Conservation (phyloP, 2,888 invertebrate genomes). For the Sarcophaga subvicina region DNA sequence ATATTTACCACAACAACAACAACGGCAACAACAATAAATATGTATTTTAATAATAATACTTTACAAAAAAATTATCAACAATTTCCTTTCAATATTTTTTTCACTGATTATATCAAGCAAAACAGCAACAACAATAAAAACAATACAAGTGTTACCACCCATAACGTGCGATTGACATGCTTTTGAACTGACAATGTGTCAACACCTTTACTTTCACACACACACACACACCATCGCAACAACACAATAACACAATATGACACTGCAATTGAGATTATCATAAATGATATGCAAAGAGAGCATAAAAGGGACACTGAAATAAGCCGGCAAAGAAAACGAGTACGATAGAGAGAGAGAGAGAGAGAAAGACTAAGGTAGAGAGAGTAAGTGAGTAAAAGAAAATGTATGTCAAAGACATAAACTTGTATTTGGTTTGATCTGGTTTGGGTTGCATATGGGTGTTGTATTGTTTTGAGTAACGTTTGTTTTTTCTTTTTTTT, state of each 20-base stretch:
- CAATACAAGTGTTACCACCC: constrained; percentile 57
- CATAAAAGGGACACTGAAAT: no score
- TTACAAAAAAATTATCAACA: neutral
- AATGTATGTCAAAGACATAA: constrained; percentile 46
- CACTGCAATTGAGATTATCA: no score
- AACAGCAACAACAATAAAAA: neutral
- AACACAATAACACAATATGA: neutral
- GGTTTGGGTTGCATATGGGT: neutral
- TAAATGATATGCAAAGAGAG: no score
- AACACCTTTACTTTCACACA: constrained; percentile 58
- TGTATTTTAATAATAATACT: neutral
- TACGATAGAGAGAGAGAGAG: neutral
- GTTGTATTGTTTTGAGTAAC: neutral
- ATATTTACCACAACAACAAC: no score
- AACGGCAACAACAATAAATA: neutral
- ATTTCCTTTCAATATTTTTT: constrained; percentile 16
- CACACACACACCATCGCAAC: neutral
- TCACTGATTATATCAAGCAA: neutral
- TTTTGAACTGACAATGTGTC: constrained; percentile 59
- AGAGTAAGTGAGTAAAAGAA: neutral
- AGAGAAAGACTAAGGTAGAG: neutral
- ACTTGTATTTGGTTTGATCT: neutral
- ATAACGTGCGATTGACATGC: constrained; percentile 11
- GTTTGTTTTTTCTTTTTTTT: neutral
- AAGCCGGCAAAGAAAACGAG: neutral